These are phyloP conservation scores for Myrmophylax atrothorax DNA, from an alignment of 2,113 vertebrate species.

Conservation along the genomic window DNA sequence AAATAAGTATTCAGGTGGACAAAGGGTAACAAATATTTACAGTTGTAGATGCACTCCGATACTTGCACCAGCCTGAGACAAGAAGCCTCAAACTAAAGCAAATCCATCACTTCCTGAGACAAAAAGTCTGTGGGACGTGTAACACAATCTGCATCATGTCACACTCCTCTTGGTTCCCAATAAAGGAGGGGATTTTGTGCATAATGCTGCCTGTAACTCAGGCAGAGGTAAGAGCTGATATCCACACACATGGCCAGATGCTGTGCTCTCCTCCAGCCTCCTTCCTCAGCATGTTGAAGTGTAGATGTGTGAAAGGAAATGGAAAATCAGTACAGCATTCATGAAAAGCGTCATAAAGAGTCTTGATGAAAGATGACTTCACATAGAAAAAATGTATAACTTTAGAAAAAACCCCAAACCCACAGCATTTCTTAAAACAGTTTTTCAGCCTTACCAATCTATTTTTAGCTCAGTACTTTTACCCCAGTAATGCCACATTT, in stretches of 20 bases:
- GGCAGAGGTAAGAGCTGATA: neutral
- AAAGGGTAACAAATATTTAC: neutral
- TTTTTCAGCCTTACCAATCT: neutral
- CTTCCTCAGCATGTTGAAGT: neutral
- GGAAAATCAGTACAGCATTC: neutral
- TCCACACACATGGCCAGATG: neutral
- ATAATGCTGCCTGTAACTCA: neutral
- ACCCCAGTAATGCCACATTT: neutral
- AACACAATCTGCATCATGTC: no score
- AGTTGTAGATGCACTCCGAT: neutral
- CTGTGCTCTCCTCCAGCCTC: neutral
- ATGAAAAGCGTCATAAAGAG: neutral
- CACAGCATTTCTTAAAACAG: neutral
- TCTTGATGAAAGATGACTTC: neutral
- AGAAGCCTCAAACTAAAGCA: neutral
- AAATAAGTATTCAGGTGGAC: neutral
- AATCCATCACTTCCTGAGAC: neutral
- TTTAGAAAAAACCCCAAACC: neutral
- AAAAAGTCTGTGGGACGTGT: neutral
- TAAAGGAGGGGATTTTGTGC: neutral
- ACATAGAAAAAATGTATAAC: neutral
- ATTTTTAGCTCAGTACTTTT: neutral
- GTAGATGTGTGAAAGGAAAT: neutral
- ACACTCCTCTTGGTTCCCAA: neutral
- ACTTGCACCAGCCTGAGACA: neutral